A percentile compares a stretch with the other conserved stretches of the same genome.
phyloP scores from a whole-genome alignment of 2,888 invertebrate genomes.

The Nomada goodeniana region DNA sequence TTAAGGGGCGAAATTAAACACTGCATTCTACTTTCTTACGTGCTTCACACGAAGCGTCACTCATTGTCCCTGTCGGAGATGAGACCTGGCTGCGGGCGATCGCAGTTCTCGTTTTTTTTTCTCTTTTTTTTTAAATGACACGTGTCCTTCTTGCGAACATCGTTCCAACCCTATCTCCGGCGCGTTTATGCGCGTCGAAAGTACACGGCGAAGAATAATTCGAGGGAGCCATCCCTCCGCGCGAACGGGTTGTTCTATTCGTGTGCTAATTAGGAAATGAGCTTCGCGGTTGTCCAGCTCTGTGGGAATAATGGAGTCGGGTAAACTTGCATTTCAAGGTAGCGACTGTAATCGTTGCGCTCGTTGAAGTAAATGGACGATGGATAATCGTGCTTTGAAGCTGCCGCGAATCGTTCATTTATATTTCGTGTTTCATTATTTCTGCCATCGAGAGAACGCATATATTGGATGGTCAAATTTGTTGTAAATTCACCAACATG shows the following conservation, averaged over 20 bases:
- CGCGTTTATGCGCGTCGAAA: slow-evolving; percentile 3
- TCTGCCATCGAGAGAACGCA: too few relatives aligned
- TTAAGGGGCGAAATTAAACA: slow-evolving; percentile 51
- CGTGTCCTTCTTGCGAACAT: slow-evolving; percentile 23
- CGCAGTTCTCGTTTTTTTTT: slow-evolving; percentile 48
- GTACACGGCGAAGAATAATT: neutral
- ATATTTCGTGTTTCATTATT: too few relatives aligned
- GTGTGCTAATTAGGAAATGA: slow-evolving; percentile 8
- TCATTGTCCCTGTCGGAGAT: slow-evolving; percentile 41
- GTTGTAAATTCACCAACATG: too few relatives aligned
- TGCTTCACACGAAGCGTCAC: slow-evolving; percentile 31
- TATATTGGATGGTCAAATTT: too few relatives aligned
- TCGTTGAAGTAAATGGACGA: too few relatives aligned
- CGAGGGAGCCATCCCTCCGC: neutral
- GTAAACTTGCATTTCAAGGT: neutral
- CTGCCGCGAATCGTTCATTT: too few relatives aligned
- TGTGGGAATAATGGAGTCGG: neutral
- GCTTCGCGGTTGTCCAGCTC: neutral
- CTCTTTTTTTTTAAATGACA: slow-evolving; percentile 1
- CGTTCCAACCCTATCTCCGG: neutral
- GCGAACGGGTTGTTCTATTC: neutral
- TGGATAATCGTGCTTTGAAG: too few relatives aligned
- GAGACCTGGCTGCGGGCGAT: slow-evolving; percentile 34
- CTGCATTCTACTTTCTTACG: slow-evolving; percentile 36
- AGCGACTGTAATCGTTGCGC: neutral